These are phyloP conservation scores for Hirudinaria manillensis DNA, from an alignment of 2,888 invertebrate genomes.

Conservation along the genomic window DNA sequence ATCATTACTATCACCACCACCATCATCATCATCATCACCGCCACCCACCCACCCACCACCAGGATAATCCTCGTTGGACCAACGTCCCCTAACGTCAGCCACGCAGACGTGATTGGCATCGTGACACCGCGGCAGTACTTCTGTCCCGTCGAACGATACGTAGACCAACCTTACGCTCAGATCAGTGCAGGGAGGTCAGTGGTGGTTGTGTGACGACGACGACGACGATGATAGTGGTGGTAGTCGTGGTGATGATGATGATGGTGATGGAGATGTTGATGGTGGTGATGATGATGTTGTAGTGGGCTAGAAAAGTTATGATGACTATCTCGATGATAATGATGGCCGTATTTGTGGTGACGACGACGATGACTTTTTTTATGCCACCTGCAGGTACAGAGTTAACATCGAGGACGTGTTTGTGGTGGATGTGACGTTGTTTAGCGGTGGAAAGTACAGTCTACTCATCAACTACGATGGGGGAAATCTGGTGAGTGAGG, in stretches of 20 bases:
- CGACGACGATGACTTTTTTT: no score
- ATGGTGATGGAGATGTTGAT: slow-evolving; percentile 23
- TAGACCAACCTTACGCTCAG: neutral
- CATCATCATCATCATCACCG: neutral
- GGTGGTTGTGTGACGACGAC: neutral
- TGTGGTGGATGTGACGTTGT: neutral
- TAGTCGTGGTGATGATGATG: slow-evolving; percentile 21
- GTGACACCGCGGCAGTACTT: neutral
- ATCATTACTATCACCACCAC: neutral
- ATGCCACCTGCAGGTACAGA: no score
- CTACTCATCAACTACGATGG: slow-evolving; percentile 10
- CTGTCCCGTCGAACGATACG: neutral
- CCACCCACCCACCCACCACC: no score
- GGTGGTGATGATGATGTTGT: slow-evolving; percentile 14
- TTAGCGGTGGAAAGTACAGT: slow-evolving; percentile 22
- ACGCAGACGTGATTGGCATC: neutral
- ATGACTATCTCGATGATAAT: neutral
- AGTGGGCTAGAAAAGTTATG: neutral
- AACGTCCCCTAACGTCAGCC: neutral
- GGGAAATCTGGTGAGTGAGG: slow-evolving; percentile 13
- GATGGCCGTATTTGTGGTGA: no score
- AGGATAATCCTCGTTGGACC: neutral
- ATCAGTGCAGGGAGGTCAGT: neutral
- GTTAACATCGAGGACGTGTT: no score
- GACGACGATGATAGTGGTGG: slow-evolving; percentile 17